These are phyloP conservation scores for Megaleporinus macrocephalus DNA, from an alignment of 2,113 vertebrate genomes.

Conservation along the genomic window DNA sequence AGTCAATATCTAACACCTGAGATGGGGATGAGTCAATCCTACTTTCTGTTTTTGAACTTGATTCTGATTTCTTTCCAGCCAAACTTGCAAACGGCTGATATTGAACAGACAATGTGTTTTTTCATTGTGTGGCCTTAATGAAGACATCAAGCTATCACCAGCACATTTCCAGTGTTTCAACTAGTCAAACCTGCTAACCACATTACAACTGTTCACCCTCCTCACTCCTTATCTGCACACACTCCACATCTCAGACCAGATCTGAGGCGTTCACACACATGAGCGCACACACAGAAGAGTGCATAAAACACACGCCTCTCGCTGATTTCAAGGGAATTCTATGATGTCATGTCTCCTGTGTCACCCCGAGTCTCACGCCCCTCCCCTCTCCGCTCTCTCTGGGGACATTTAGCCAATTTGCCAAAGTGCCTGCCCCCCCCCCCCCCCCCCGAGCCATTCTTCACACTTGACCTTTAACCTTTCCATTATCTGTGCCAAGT, in stretches of 20 bases:
- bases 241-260: background rate
- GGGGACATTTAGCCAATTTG: constrained; percentile 59
- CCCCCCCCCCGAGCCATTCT: constrained; percentile 28
- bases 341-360: constrained; percentile 61
- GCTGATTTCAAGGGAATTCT: constrained; percentile 38
- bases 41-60: too few relatives aligned
- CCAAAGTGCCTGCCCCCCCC: constrained; percentile 49
- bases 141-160: too few relatives aligned
- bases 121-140: too few relatives aligned
- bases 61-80: too few relatives aligned
- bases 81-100: too few relatives aligned
- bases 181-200: too few relatives aligned
- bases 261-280: background rate
- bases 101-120: too few relatives aligned
- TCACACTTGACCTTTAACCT: constrained; percentile 54
- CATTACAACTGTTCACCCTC: background rate
- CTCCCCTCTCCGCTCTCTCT: constrained; percentile 34
- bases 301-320: constrained; percentile 28
- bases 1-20: too few relatives aligned
- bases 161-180: too few relatives aligned
- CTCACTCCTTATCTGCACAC: background rate
- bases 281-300: background rate
- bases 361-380: constrained; percentile 24
- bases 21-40: too few relatives aligned
- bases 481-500: constrained; percentile 56